phyloP scores from a whole-genome alignment of 64 coral and sea anemone genomes.

The Cladopsammia gracilis region DNA sequence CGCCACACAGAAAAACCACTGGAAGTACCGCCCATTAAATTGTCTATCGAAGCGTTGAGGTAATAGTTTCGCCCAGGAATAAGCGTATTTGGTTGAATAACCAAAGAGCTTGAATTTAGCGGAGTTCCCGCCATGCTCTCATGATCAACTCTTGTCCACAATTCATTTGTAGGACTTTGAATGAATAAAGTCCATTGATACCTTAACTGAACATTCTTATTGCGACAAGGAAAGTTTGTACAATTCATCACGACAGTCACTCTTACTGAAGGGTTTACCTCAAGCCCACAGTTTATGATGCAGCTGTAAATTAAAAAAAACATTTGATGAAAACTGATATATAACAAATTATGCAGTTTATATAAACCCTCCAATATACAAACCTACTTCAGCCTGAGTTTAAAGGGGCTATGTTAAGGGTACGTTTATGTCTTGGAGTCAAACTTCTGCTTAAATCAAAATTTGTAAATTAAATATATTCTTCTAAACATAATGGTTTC shows the following conservation, averaged over 20 bases:
- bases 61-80: slow-evolving; percentile 21
- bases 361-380: not conserved
- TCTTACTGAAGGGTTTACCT: slow-evolving; percentile 36
- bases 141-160: not conserved
- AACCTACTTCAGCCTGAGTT: no score
- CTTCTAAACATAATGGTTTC: no score
- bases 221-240: not conserved
- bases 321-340: no score
- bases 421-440: no score
- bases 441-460: no score
- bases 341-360: not conserved
- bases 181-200: not conserved
- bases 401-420: no score
- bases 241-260: slow-evolving; percentile 47
- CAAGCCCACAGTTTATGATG: slow-evolving; percentile 42
- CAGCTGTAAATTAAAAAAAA: slow-evolving; percentile 25
- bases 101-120: slow-evolving; percentile 35
- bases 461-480: no score
- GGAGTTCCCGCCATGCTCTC: slow-evolving; percentile 11
- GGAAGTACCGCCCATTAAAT: not conserved
- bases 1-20: slow-evolving; percentile 58
- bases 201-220: not conserved
- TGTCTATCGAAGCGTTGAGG: slow-evolving; percentile 24
- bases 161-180: not conserved
- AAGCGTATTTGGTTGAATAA: slow-evolving; percentile 40